Percentiles rank a stretch among this genome's conserved stretches.
phyloP scores from a whole-genome alignment of 2,888 invertebrate genomes.

The Blastobasis adustella region DNA sequence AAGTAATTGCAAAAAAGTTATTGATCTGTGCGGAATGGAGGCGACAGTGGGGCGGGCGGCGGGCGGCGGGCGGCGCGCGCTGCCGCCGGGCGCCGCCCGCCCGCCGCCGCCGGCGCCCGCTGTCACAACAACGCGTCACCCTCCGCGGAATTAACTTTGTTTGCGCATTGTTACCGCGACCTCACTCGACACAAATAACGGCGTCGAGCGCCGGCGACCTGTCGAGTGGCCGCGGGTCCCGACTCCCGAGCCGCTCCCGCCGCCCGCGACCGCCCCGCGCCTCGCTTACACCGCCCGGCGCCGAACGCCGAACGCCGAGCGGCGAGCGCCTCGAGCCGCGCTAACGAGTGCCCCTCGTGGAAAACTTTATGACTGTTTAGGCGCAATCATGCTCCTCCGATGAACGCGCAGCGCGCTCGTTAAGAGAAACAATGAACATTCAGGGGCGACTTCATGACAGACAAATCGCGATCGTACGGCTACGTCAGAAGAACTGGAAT shows the following conservation, averaged over 20 bases:
- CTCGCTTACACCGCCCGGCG: neutral
- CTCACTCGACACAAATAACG: constrained; percentile 42
- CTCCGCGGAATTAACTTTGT: constrained; percentile 59
- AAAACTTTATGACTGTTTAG: constrained; percentile 1
- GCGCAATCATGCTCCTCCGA: constrained; percentile 19
- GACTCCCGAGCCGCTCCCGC: neutral
- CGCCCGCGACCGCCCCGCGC: neutral
- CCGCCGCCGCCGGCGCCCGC: constrained; percentile 21
- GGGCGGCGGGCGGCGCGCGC: constrained; percentile 16
- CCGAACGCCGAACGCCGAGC: neutral
- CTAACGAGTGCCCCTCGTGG: constrained; percentile 2
- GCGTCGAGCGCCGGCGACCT: constrained; percentile 13
- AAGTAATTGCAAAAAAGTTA: constrained; percentile 18
- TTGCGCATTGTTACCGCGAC: constrained; percentile 46
- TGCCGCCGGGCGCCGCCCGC: constrained; percentile 17
- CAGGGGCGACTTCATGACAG: constrained; percentile 48
- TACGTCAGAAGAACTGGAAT: constrained; percentile 68
- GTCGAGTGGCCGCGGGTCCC: constrained; percentile 2
- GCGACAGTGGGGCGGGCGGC: constrained; percentile 5
- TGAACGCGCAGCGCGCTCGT: constrained; percentile 29
- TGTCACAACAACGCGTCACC: constrained; percentile 45
- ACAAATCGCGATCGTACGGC: constrained; percentile 53
- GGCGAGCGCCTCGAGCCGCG: neutral
- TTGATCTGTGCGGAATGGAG: constrained; percentile 17
- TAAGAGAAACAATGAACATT: constrained; percentile 52